Conservation (phyloP, 2,888 invertebrate genomes). For the Diaprepes abbreviatus region DNA sequence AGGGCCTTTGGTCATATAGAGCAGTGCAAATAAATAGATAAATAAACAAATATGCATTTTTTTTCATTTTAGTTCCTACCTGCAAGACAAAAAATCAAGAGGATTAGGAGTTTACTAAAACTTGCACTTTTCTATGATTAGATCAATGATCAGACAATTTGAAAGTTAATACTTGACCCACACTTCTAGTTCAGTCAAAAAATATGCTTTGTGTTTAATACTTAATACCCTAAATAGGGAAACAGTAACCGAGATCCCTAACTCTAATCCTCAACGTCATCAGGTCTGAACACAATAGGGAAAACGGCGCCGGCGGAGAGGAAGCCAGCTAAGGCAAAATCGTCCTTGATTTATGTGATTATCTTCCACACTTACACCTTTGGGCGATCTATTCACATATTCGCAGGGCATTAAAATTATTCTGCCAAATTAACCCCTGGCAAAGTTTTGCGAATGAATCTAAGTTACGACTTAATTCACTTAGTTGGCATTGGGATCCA, state of each 20-base stretch:
- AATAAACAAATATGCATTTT: no score
- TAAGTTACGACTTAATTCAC: constrained; percentile 45
- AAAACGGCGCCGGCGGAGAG: background rate
- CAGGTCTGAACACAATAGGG: constrained; percentile 29
- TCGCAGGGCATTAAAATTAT: constrained; percentile 49
- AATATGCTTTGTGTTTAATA: constrained; percentile 9
- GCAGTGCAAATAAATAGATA: no score
- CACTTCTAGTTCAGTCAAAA: background rate
- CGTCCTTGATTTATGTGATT: constrained; percentile 54
- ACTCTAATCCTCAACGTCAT: constrained; percentile 43
- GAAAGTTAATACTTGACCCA: no score
- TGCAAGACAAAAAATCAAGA: no score
- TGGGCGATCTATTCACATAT: constrained; percentile 52
- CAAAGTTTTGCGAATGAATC: constrained; percentile 46
- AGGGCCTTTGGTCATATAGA: no score
- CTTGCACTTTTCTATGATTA: no score
- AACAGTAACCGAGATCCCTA: constrained; percentile 14
- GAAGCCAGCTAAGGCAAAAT: constrained; percentile 23
- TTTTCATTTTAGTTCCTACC: no score
- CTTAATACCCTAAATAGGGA: constrained; percentile 14
- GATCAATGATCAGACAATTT: no score
- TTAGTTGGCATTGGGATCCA: constrained; percentile 40
- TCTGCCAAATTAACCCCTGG: constrained; percentile 48
- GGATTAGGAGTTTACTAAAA: no score
- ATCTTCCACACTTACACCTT: constrained; percentile 54